These are phyloP conservation scores for Eulimnadia texana DNA, from an alignment of 1,140 invertebrate species.

Conservation along the genomic window DNA sequence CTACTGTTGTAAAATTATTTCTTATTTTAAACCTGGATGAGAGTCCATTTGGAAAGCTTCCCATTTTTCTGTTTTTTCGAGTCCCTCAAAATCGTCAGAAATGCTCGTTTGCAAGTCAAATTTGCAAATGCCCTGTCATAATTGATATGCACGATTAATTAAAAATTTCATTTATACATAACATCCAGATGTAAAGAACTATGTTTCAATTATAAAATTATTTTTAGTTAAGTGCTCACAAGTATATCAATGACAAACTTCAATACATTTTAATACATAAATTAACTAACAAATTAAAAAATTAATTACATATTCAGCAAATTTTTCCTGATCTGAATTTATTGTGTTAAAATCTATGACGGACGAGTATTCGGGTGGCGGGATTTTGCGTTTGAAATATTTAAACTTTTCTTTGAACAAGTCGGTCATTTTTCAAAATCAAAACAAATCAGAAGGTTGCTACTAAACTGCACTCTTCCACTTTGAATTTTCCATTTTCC, in stretches of 20 bases:
- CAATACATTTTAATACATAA: no score
- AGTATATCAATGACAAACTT: no score
- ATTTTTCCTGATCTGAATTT: neutral
- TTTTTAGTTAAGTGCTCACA: no score
- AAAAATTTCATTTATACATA: no score
- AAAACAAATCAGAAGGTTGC: neutral
- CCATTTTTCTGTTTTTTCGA: constrained; percentile 24
- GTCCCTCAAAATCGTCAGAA: neutral
- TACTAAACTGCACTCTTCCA: neutral
- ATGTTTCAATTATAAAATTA: no score
- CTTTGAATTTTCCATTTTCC: no score
- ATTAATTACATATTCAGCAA: no score
- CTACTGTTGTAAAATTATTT: constrained; percentile 17
- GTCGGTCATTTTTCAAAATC: neutral
- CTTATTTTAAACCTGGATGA: constrained; percentile 22
- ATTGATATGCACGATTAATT: no score
- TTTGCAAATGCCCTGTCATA: no score
- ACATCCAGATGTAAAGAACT: no score
- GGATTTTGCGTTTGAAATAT: constrained; percentile 26
- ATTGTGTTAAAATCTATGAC: constrained; percentile 25
- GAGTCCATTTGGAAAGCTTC: constrained; percentile 25
- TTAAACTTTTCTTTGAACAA: constrained; percentile 28
- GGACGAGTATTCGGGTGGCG: constrained; percentile 22
- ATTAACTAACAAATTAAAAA: no score
- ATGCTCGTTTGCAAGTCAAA: neutral